Evolutionary conservation across 1,140 invertebrate genomes (phyloP).

Genomic region (Triops longicaudatus): DNA sequence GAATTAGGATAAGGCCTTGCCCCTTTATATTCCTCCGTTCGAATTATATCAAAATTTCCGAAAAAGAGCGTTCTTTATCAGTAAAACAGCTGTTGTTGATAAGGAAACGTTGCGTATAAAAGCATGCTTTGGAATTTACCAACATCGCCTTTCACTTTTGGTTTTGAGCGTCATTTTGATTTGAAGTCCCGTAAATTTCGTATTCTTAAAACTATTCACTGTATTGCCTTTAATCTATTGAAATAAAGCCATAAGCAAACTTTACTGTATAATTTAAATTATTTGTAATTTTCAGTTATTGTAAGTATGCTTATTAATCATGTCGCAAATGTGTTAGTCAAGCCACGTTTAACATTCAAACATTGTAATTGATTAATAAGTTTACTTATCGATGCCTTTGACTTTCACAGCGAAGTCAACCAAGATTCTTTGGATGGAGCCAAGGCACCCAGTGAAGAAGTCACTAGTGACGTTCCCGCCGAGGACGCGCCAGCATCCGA

Average conservation of each 20-base stretch:
- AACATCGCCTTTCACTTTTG: background rate
- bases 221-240: too few species aligned
- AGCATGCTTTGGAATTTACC: background rate
- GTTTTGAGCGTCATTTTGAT: background rate
- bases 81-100: background rate
- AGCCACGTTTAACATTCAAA: too few species aligned
- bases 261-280: too few species aligned
- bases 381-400: background rate
- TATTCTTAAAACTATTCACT: too few species aligned
- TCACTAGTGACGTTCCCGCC: slow-evolving; percentile 15
- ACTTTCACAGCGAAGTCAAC: slow-evolving; percentile 25
- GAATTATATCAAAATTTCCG: background rate
- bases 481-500: slow-evolving; percentile 21
- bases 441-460: slow-evolving; percentile 18
- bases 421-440: slow-evolving; percentile 26
- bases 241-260: too few species aligned
- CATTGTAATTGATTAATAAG: background rate
- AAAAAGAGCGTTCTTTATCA: background rate
- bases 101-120: background rate
- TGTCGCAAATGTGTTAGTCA: too few species aligned
- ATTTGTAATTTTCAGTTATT: too few species aligned
- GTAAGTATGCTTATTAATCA: too few species aligned
- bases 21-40: too few species aligned
- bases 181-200: too few species aligned
- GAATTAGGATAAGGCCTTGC: too few species aligned